These are phyloP conservation scores for Callopanchax toddi DNA, from an alignment of 2,113 vertebrate genomes.

Conservation along the genomic window DNA sequence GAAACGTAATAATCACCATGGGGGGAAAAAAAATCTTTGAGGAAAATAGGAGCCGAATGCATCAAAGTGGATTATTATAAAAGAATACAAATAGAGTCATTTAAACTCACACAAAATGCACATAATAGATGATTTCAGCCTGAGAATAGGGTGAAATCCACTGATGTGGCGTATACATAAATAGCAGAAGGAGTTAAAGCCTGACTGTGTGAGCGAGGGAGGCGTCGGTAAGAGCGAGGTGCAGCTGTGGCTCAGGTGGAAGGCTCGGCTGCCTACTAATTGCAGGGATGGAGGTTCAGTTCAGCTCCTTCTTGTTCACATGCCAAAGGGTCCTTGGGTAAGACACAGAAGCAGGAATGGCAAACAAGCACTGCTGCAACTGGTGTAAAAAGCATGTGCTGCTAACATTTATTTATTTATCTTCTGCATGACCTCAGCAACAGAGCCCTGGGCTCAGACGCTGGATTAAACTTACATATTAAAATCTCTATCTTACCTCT, in stretches of 20 bases:
- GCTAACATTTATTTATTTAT: constrained; percentile 1
- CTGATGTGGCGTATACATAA: not conserved
- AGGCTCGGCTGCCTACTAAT: not conserved
- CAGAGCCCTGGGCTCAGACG: constrained; percentile 3
- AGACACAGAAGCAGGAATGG: not conserved
- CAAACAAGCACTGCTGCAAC: not conserved
- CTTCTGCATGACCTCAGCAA: constrained; percentile 7
- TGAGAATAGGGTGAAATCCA: not conserved
- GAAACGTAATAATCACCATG: constrained; percentile 33
- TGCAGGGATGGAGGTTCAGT: not conserved
- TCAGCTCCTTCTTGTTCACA: not conserved
- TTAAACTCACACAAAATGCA: not conserved
- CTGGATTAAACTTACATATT: constrained; percentile 10
- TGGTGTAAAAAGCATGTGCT: not conserved
- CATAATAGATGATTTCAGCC: constrained; percentile 2
- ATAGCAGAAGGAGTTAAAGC: not conserved
- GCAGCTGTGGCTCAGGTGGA: not conserved
- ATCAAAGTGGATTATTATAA: constrained; percentile 25
- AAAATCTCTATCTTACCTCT: not conserved
- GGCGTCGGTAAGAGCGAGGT: not conserved
- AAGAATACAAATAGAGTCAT: constrained; percentile 11
- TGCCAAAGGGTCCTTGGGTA: not conserved
- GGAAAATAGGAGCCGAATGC: constrained; percentile 25
- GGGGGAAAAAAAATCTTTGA: constrained; percentile 10
- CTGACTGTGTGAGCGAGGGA: not conserved